phyloP scores from a whole-genome alignment of 2,888 invertebrate species.

The Chrysolina haemoptera region DNA sequence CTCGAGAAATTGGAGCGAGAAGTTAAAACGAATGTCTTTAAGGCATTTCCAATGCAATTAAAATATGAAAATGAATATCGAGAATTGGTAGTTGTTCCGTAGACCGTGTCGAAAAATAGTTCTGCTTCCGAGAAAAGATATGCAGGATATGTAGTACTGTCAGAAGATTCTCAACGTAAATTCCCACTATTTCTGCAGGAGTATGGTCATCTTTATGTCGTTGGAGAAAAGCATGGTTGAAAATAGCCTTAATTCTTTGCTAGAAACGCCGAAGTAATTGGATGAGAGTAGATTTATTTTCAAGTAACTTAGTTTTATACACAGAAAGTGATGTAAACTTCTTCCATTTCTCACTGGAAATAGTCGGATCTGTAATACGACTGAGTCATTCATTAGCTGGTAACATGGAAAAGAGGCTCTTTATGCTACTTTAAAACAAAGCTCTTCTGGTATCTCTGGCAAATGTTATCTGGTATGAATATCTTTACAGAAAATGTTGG shows the following conservation, averaged over 20 bases:
- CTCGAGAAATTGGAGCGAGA: not conserved
- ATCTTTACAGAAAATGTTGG: not conserved
- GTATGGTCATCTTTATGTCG: no score
- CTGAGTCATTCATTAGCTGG: slow-evolving; percentile 1
- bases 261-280: slow-evolving; percentile 27
- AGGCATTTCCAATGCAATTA: slow-evolving; percentile 39
- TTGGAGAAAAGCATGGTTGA: no score
- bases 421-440: not conserved
- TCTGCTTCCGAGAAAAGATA: slow-evolving; percentile 50
- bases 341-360: slow-evolving; percentile 3
- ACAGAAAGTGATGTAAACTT: not conserved
- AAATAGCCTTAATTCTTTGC: slow-evolving; percentile 3
- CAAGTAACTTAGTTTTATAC: slow-evolving; percentile 13
- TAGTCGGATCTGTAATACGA: not conserved
- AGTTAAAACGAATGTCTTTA: slow-evolving; percentile 9
- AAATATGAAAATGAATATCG: slow-evolving; percentile 50
- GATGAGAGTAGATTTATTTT: slow-evolving; percentile 28
- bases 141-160: slow-evolving; percentile 53
- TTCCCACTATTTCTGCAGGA: slow-evolving; percentile 10
- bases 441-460: not conserved
- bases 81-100: slow-evolving; percentile 43
- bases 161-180: slow-evolving; percentile 43
- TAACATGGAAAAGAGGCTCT: slow-evolving; percentile 1
- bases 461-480: not conserved
- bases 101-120: slow-evolving; percentile 47